Evolutionary conservation across 2,797 vertebrate species (phyloP), one percentile per base, ranked within the genome.

Genomic region (Silurus aristotelis): DNA sequence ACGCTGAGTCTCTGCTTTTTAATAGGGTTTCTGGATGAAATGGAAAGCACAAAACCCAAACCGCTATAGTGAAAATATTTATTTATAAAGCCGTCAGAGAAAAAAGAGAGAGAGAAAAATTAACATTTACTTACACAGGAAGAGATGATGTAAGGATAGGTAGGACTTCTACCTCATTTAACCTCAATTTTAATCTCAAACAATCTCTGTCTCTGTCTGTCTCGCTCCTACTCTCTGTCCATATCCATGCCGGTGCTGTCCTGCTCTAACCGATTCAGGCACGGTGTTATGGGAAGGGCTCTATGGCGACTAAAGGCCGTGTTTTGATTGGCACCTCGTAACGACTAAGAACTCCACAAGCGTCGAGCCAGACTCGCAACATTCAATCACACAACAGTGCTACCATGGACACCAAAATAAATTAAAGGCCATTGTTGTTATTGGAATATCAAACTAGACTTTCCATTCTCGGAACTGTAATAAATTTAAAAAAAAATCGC

Each of bases 271-370:
- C 83, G 88, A 85, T 83, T 89, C 70, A 90, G 91, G 88, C 92
- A 88, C 81, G 88, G 90, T 92, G 91, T 91, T 91, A 87, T 87
- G 87, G 90, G 84, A 89, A 90, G 86, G 5, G 91, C 58, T 89
- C 89, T 93, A 92, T 91, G 91, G 90, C 90, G 90, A 91, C 89
- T 88, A 91, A 87, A 87, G 90, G 87, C 88, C 87, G 73, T 83
- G 84, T 91, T 90, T 92, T 93, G 92, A 93, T 94, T 93, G 94
- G 94, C 92, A 90, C 91, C 92, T 91, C 86, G 88, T 87, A 89
- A 87, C 83, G 67, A 87, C 90, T 90, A 87, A 52, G 64, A n/a
- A 89, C 89, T 90, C 84, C 61, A 60, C 85, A 61, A 90, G 89
- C 91, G 90, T 92, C 92, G 92, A 10, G 92, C 88, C 77, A 71